Conservation (phyloP, 2,797 vertebrate species). For the Pseudochromis fuscus region DNA sequence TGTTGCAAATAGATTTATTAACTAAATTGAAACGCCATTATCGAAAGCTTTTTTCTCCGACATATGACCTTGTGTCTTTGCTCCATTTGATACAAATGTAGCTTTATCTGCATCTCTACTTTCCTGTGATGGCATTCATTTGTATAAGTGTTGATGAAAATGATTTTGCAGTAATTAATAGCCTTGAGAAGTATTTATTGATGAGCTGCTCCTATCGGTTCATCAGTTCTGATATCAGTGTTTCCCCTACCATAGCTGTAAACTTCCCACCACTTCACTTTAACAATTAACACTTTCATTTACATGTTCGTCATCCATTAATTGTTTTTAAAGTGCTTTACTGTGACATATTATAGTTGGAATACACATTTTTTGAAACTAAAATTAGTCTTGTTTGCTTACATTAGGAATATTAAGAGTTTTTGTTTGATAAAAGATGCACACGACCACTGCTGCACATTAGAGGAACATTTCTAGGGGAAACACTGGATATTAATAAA, state of each 20-base stretch:
- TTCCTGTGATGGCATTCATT: too few relatives aligned
- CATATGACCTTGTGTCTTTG: too few relatives aligned
- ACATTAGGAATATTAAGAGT: not conserved
- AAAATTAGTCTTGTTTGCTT: not conserved
- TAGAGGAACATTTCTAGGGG: slow-evolving; percentile 22
- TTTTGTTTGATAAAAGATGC: too few relatives aligned
- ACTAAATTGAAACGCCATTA: too few relatives aligned
- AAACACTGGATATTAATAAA: slow-evolving; percentile 50
- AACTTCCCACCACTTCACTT: not conserved
- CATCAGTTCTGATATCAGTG: slow-evolving; percentile 34
- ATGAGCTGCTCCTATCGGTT: slow-evolving; percentile 16
- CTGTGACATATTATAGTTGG: not conserved
- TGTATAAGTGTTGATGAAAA: not conserved
- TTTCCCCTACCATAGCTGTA: slow-evolving; percentile 28
- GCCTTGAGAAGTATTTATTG: not conserved
- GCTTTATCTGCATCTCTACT: not conserved
- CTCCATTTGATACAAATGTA: not conserved
- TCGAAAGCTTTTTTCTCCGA: too few relatives aligned
- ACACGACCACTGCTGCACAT: not conserved
- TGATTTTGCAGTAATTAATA: slow-evolving; percentile 1
- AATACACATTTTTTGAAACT: not conserved
- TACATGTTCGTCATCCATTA: not conserved
- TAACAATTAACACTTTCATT: not conserved
- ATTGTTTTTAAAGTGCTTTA: not conserved
- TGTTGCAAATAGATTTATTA: too few relatives aligned